Base-by-base conservation (phyloP, 2,888 invertebrate genomes). In the Atherix ibis region DNA sequence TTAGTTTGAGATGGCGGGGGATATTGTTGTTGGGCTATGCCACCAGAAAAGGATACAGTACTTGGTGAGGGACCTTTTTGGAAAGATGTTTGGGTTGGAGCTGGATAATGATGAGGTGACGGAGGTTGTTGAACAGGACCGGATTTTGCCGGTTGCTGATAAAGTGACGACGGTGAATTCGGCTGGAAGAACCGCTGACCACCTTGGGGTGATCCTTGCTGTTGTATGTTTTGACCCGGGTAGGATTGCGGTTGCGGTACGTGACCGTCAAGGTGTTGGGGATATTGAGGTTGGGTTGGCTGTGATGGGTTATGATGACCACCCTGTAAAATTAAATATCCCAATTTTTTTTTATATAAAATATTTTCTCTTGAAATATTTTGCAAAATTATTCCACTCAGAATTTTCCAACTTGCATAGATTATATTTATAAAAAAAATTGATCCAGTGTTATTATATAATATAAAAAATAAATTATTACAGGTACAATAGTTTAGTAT, bases 11-110 rank as follows among this genome's bases (percentile, higher is more conserved):
- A 6, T 32, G 25, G 18, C 18, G 16, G 10, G 25, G 17, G 25
- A 18, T 27, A 16, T 32, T 4, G 26, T 10, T 32, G 17, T 26
- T 24, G 24, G 17, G 33, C 31, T 28, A 43, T 32, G 30, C 44
- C 39, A 32, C 44, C 40, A 33, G 44, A 29, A 36, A 43, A 41
- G 32, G 43, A 36, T 36, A 41, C 38, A 14, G 42, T 42, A 28
- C 44, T 31, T 1, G 31, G 19, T 15, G 33, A 24, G 16, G 29
- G 19, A 9, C 26, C 16, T 34, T 4, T 26, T 10, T 9, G 22
- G 22, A 22, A 22, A 22, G 31, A 5, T n/a, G 31, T 24, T 36
- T 31, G 14, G 30, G 17, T 28, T 32, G 31, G 22, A 22, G 10
- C 22, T 15, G 8, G 27, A 24, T 28, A 28, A 17, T 27, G 24